Evolutionary conservation across 2,797 vertebrate species (phyloP), one percentile per base, ranked within the genome.

Genomic region (Coregonus sp.): DNA sequence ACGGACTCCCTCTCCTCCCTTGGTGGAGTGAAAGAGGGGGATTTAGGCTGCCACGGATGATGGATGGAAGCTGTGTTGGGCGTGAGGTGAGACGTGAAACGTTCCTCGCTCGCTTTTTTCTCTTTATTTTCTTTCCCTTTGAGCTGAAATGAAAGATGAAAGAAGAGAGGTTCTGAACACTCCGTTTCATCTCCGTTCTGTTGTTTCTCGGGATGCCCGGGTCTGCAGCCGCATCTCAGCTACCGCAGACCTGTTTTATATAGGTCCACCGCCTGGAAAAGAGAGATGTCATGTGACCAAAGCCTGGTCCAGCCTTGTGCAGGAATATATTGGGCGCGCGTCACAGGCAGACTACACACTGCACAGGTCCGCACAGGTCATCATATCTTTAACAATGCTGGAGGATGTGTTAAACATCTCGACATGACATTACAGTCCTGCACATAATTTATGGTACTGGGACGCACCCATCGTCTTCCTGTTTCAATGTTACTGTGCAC

Each of bases 81-180:
- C 29, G 33, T 67, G 29, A 67, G 65, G 65, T 67, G 25, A 67
- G 65, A 59, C 18, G 54, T 89, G 89, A 93, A 80, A 89, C 56
- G 77, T 73, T 72, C 75, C 75, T 88, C 78, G 12, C 71, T 84
- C 78, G 80, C 88, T 87, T 86, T 72, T 76, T 88, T 80, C 86
- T 1, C 85, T 90, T 87, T 84, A 82, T 88, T 85, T 84, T 86
- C 89, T 92, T 47, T 47, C 40, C 40, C 82, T 70, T 76, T 82
- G 73, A 81, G 86, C 78, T 76, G 86, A 89, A 93, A 93, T 92
- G 85, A 93, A 92, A 25, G 92, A 94, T 91, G 90, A 93, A 93
- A 86, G 86, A 86, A 25, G 85, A 66, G 77, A 78, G 76, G 81
- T 90, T 86, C 88, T 85, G 83, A 91, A 89, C 85, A 83, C 84